phyloP scores from a whole-genome alignment of 2,888 invertebrate species.

The Venusia cambrica region DNA sequence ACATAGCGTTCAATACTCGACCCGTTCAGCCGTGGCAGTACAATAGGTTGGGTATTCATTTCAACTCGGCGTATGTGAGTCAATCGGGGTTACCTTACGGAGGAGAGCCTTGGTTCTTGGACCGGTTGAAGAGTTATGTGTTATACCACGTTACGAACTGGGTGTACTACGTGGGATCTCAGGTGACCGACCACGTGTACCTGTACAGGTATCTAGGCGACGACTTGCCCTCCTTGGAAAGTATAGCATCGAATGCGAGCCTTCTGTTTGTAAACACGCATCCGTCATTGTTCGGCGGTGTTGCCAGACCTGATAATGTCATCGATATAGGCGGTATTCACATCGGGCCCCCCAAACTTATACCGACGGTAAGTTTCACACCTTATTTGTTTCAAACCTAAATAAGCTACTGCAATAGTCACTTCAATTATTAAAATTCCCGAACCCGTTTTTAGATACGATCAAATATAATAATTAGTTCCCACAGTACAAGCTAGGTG shows the following conservation, averaged over 20 bases:
- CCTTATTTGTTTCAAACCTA: too few relatives aligned
- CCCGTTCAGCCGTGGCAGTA: conserved; percentile 79
- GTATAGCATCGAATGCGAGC: conserved; percentile 79
- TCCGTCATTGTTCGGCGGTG: conserved; percentile 81
- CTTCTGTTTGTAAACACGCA: conserved; percentile 85
- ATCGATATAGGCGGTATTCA: conserved; percentile 86
- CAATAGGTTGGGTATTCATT: conserved; percentile 70
- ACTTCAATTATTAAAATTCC: too few relatives aligned
- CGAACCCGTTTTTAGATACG: neutral
- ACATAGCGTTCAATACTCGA: conserved; percentile 81
- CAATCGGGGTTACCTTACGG: conserved; percentile 66
- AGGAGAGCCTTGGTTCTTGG: conserved; percentile 69
- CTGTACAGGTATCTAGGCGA: conserved; percentile 76
- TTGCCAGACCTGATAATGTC: conserved; percentile 80
- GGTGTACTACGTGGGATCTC: conserved; percentile 71
- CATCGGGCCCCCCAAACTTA: conserved; percentile 65
- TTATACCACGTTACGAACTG: conserved; percentile 66
- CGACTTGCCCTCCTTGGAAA: conserved; percentile 75
- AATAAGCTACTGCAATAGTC: too few relatives aligned
- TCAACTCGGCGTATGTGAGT: conserved; percentile 76
- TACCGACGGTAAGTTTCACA: conserved; percentile 77
- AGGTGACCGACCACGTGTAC: conserved; percentile 67
- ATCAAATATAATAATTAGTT: conserved; percentile 16
- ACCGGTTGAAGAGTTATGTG: conserved; percentile 63
- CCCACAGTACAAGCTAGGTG: too few relatives aligned